Evolutionary conservation across 1,140 invertebrate genomes (phyloP), one percentile per base, ranked within the genome.

Genomic region (Diorhabda carinulata): DNA sequence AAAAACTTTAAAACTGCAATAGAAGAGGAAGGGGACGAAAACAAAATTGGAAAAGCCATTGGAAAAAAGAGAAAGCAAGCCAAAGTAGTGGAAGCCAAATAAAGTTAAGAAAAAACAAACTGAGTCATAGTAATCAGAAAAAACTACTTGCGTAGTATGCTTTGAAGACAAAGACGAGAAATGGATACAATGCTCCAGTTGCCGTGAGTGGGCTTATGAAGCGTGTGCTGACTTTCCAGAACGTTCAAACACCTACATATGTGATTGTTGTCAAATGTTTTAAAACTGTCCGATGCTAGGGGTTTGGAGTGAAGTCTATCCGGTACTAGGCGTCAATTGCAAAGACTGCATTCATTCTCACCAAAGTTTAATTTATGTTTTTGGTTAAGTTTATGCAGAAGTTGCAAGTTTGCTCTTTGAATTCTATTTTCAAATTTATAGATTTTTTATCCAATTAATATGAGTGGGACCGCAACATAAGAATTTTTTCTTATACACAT

Each of bases 141-240:
- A 64, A 61, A 4, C 62, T 64, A 64, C n/a, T 47, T 64, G 43
- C 41, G 41, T 43, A 44, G 43, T 64, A n/a, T 64, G 62, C 43
- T 64, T 64, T 8, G 0, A 64, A 4, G 41, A 64, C 40, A 2
- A 64, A 25, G 62, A 64, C 45, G 43, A 43, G 40, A 41, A 64
- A 10, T 64, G 43, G 4, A 64, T 64, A 44, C 62, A 43, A 40
- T 64, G 41, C 62, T 64, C 43, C 2, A 64, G 62, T 40, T 64
- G 62, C 43, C 43, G 62, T 25, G 64, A 78, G 61, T 70, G 64
- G 66, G 61, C 61, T 76, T n/a, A 56, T 56, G 52, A 56, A 56
- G 2, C 5, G 1, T 56, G 52, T 56, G 52, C 2, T 56, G 52
- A 56, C 2, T 7, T 56, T 56, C 52, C n/a, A 56, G 52, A 56